Base-by-base conservation (phyloP, 2,797 vertebrate genomes). In the Mus spretus region DNA sequence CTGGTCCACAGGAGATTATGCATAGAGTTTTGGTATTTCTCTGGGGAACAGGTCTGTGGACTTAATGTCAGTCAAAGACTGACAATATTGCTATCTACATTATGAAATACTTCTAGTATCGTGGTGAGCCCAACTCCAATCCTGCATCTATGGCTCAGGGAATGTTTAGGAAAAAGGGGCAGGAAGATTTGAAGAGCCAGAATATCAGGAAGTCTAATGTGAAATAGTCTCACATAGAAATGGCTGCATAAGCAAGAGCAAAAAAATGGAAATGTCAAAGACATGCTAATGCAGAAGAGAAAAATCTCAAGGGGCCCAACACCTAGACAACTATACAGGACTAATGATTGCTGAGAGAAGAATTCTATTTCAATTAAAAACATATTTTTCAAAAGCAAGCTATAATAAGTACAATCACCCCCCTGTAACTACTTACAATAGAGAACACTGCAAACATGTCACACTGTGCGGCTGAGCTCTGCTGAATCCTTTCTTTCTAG, bases 401-500 rank as follows among this genome's bases (percentile, higher is more conserved):
- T 13, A 22, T 12, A 28, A 40, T 72, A 85, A 85, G 50, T 20
- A 24, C 40, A 24, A 34, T 67, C 24, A 17, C 2, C 59, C 12
- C 12, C 34, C 4, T 4, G 5, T n/a, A 31, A 59, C 63, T 17
- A 6, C 26, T 92, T 44, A 57, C 20, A 74, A 57, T 59, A n/a
- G 40, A 14, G 95, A 80, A 55, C 22, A 24, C 59, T 28, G 37
- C 8, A 2, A 59, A 22, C 3, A 34, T 3, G 44, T 28, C 44
- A 1, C 9, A 15, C 10, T 26, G 2, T 0, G 1, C 28, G 31
- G 13, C 65, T 37, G 4, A n/a, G 40, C 47, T 11, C 15, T 1
- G 19, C 7, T 19, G 22, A 8, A 12, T 61, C 20, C 34, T 19
- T 63, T 53, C 20, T 63, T 75, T 61, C n/a, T 37, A 4, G 22